These are phyloP conservation scores for Equus quagga DNA, from an alignment of 2,113 vertebrate species.

Conservation along the genomic window DNA sequence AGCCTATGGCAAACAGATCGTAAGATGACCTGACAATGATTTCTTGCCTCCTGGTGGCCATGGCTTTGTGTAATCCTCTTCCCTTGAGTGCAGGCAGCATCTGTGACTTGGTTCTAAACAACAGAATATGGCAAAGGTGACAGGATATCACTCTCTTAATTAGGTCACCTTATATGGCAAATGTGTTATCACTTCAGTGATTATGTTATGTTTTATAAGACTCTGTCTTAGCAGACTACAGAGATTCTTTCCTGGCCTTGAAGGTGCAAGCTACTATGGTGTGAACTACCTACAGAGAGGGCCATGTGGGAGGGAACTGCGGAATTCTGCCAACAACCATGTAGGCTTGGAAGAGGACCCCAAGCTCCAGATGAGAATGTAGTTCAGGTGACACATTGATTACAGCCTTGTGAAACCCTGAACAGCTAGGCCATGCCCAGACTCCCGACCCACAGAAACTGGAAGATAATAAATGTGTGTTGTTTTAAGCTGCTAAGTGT, in stretches of 20 bases:
- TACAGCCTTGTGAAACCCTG: not conserved
- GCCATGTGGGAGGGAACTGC: not conserved
- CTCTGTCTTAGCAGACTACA: not conserved
- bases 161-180: constrained; percentile 8
- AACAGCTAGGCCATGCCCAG: not conserved
- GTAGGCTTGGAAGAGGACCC: not conserved
- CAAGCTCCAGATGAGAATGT: not conserved
- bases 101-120: not conserved
- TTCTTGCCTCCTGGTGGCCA: not conserved
- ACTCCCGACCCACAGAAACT: not conserved
- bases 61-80: not conserved
- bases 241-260: not conserved
- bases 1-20: not conserved
- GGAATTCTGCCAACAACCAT: not conserved
- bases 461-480: not conserved
- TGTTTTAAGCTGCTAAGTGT: not conserved
- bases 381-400: not conserved
- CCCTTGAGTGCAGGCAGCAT: not conserved
- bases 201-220: not conserved
- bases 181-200: not conserved
- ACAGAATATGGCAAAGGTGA: not conserved
- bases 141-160: not conserved
- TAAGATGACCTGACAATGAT: not conserved
- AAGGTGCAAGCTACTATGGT: not conserved
- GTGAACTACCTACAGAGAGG: not conserved